phyloP scores from a whole-genome alignment of 2,888 invertebrate genomes.

The Eupithecia inturbata region DNA sequence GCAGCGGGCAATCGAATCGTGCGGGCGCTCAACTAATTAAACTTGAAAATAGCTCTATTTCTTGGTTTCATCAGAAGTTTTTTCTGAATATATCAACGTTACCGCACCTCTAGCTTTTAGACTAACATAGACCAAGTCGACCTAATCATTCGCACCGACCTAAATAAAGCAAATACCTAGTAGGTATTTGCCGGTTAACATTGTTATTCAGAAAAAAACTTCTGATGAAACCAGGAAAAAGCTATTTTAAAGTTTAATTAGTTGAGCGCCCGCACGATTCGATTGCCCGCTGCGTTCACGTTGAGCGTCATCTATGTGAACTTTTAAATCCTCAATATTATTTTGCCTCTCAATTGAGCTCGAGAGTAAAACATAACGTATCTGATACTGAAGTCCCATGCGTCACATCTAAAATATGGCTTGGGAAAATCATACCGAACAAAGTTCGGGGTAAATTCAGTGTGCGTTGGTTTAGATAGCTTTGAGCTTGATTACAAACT shows the following conservation, averaged over 20 bases:
- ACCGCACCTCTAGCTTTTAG: too few species aligned
- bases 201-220: slow-evolving; percentile 33
- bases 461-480: slow-evolving; percentile 5
- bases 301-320: slow-evolving; percentile 38
- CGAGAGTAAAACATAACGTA: not conserved
- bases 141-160: too few species aligned
- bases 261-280: slow-evolving; percentile 63
- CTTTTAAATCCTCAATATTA: slow-evolving; percentile 23
- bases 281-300: slow-evolving; percentile 51
- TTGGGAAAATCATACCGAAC: slow-evolving; percentile 6
- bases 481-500: slow-evolving; percentile 25
- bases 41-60: slow-evolving; percentile 73
- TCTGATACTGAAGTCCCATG: not conserved
- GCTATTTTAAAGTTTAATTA: slow-evolving; percentile 76
- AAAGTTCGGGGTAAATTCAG: slow-evolving; percentile 1
- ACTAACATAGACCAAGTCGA: too few species aligned
- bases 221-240: slow-evolving; percentile 56
- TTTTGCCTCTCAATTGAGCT: not conserved
- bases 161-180: too few species aligned
- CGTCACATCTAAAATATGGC: not conserved
- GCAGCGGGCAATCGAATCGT: slow-evolving; percentile 56
- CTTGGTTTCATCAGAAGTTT: slow-evolving; percentile 50
- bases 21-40: slow-evolving; percentile 71
- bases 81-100: slow-evolving; percentile 10
- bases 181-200: not conserved